These are phyloP conservation scores for Doryteuthis pealeii DNA, from an alignment of 1,140 invertebrate species.

Conservation along the genomic window DNA sequence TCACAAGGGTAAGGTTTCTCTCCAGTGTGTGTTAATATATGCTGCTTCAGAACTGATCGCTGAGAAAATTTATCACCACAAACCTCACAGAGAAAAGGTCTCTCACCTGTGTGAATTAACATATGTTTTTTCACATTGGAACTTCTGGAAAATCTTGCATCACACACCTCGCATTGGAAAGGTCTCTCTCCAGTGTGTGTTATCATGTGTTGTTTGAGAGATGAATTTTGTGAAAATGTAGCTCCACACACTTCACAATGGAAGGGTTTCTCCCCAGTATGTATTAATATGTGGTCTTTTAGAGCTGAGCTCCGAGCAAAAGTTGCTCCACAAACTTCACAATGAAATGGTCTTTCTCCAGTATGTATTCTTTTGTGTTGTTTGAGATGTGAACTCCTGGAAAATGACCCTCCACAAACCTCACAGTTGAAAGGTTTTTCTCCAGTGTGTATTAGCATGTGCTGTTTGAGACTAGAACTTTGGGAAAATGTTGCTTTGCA, in stretches of 20 bases:
- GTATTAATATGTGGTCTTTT: slow-evolving; percentile 97
- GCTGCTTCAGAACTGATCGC: no score
- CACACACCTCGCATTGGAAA: no score
- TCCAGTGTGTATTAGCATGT: slow-evolving; percentile 21
- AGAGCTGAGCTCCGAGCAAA: slow-evolving; percentile 92
- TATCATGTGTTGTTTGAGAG: no score
- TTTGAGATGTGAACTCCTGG: slow-evolving; percentile 78
- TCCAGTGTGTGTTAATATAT: no score
- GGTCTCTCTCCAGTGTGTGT: no score
- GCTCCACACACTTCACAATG: slow-evolving; percentile 49
- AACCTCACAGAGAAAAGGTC: no score
- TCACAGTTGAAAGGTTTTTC: slow-evolving; percentile 29
- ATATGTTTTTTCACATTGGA: no score
- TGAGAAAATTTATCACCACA: no score
- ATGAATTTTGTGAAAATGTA: slow-evolving; percentile 11
- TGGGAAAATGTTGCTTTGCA: slow-evolving; percentile 57
- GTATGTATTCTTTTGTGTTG: slow-evolving; percentile 54
- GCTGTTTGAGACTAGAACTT: slow-evolving; percentile 46
- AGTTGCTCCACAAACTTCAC: slow-evolving; percentile 93
- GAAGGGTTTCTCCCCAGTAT: slow-evolving; percentile 66
- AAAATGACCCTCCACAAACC: slow-evolving; percentile 25
- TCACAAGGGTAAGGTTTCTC: no score
- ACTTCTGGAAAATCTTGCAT: no score
- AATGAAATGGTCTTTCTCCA: slow-evolving; percentile 71
- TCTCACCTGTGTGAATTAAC: no score